These are phyloP conservation scores for Heliornis fulica DNA, from an alignment of 2,113 vertebrate genomes.

Conservation along the genomic window DNA sequence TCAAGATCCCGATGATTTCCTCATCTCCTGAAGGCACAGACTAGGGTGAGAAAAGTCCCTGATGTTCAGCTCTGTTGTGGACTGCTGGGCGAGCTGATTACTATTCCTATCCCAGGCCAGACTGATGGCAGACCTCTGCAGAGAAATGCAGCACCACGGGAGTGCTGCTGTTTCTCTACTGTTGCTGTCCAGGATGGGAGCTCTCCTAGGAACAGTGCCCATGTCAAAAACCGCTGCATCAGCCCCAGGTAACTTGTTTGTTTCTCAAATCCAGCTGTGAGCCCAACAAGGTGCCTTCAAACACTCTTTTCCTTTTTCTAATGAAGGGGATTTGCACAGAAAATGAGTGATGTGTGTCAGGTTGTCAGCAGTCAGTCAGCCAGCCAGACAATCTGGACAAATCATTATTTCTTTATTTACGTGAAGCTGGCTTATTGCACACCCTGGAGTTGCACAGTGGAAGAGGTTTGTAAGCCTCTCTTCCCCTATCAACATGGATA, in stretches of 20 bases:
- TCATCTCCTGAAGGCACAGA: neutral
- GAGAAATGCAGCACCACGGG: accelerated
- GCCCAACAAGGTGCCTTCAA: neutral
- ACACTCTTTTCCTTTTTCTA: neutral
- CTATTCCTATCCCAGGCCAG: neutral
- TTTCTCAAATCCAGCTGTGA: neutral
- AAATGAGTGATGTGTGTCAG: neutral
- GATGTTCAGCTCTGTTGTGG: accelerated
- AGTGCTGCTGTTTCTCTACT: neutral
- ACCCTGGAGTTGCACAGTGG: neutral
- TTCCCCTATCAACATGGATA: neutral
- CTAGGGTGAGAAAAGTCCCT: neutral
- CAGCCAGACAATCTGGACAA: accelerated
- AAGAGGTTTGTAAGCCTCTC: neutral
- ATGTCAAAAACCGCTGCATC: neutral
- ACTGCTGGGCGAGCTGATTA: accelerated
- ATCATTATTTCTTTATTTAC: neutral
- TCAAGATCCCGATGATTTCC: too few species aligned
- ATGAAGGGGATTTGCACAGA: neutral
- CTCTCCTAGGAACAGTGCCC: neutral
- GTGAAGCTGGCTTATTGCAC: neutral
- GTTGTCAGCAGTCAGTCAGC: neutral
- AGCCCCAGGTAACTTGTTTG: neutral
- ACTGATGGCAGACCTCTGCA: neutral
- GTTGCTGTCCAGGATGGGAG: neutral